phyloP scores from a whole-genome alignment of 2,113 vertebrate genomes.

The Todiramphus saurophagus region DNA sequence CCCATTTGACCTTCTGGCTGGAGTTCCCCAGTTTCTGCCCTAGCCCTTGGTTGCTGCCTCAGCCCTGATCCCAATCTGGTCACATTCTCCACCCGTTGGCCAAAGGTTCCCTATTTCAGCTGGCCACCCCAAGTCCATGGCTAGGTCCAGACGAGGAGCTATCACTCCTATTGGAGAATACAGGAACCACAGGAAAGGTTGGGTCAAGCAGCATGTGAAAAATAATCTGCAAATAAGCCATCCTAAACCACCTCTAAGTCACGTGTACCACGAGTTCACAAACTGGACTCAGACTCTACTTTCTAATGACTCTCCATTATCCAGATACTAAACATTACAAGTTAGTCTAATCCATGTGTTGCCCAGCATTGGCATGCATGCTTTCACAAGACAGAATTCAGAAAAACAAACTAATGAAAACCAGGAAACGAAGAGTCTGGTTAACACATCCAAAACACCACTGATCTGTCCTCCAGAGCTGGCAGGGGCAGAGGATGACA shows the following conservation, averaged over 20 bases:
- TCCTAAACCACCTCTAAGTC: not conserved
- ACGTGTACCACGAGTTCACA: not conserved
- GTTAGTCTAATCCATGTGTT: not conserved
- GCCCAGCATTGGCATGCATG: not conserved
- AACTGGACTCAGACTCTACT: not conserved
- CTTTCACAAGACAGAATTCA: not conserved
- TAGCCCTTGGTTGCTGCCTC: not conserved
- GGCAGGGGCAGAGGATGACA: not conserved
- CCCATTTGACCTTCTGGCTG: not conserved
- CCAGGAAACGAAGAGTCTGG: not conserved
- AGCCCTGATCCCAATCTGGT: not conserved
- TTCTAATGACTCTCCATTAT: not conserved
- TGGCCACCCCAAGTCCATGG: not conserved
- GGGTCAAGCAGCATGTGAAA: not conserved
- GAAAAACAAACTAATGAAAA: conserved; percentile 2
- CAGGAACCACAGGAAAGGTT: not conserved
- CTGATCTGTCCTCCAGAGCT: not conserved
- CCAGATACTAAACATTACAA: not conserved
- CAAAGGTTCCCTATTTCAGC: not conserved
- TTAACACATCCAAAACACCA: not conserved
- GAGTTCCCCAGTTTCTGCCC: not conserved
- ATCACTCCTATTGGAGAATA: not conserved
- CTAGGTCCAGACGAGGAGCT: not conserved
- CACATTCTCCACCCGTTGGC: not conserved
- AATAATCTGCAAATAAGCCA: not conserved